phyloP scores from a whole-genome alignment of 2,888 invertebrate genomes.

The Orchesella flavescens region DNA sequence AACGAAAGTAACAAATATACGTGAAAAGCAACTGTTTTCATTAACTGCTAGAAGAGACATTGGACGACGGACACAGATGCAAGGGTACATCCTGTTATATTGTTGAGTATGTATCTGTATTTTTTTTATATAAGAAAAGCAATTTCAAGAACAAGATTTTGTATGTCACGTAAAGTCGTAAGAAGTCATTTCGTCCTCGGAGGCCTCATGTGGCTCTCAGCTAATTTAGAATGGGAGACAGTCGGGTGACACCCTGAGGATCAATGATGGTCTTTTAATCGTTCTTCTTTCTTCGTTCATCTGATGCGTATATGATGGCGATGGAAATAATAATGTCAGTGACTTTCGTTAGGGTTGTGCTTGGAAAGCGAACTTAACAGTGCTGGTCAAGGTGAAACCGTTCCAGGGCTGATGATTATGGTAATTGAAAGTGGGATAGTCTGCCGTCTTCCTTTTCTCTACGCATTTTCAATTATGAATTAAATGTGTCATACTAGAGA shows the following conservation, averaged over 20 bases:
- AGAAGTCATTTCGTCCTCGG: conserved; percentile 41
- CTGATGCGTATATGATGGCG: too few relatives aligned
- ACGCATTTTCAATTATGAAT: too few relatives aligned
- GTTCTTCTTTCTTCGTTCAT: background rate
- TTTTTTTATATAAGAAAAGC: background rate
- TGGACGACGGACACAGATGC: background rate
- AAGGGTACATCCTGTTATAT: background rate
- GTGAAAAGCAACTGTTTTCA: conserved; percentile 16
- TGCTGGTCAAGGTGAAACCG: too few relatives aligned
- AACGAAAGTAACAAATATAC: conserved; percentile 51
- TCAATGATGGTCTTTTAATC: conserved; percentile 43
- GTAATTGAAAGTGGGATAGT: too few relatives aligned
- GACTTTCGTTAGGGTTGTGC: too few relatives aligned
- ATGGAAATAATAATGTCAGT: too few relatives aligned
- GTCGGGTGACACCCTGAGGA: conserved; percentile 56
- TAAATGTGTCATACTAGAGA: too few relatives aligned
- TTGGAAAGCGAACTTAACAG: too few relatives aligned
- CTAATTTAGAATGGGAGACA: conserved; percentile 58
- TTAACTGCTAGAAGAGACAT: background rate
- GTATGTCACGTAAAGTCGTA: background rate
- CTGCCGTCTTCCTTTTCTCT: too few relatives aligned
- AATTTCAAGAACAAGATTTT: too few relatives aligned
- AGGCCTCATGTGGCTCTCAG: conserved; percentile 47
- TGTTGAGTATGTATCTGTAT: background rate
- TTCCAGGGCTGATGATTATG: too few relatives aligned